Base-by-base conservation (phyloP, 2,888 invertebrate genomes). In the Hetaerina titia region DNA sequence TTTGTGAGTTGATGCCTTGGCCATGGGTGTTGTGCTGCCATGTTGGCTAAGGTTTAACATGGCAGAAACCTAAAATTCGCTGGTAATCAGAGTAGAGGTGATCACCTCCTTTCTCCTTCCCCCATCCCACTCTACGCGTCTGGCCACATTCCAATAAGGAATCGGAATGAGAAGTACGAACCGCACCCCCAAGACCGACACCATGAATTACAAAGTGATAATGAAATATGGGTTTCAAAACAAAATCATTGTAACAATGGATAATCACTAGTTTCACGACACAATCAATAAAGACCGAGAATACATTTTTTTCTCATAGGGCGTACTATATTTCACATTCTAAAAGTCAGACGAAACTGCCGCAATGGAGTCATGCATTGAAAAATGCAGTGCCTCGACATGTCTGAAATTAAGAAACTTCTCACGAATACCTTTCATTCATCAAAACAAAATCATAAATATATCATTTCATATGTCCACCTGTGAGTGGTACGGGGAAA, bases 81-180 rank as follows among this genome's bases (percentile, higher is more conserved):
- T 45, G 2, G 45, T 45, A 4, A 45, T 45, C 45, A 45, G 45
- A 45, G 4, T 1, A 45, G 45, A 45, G 4, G 45, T 4, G 45
- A 45, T 45, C 45, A 4, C 45, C 45, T 45, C 45, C 45, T 45
- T 45, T 45, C 45, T 45, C 45, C 45, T 45, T 45, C 45, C 45
- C 4, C 45, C 45, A 1, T 4, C 45, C 45, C 45, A 13, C 13
- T 22, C 31, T 15, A 81, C 31, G 25, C 81, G 22, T 13, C 81
- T 81, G 81, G 81, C 19, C 81, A n/a, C 81, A 81, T 81, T 81
- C 81, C 81, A 81, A 81, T 9, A 31, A 13, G 81, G 81, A 81
- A 81, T 81, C 81, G 31, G 11, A n/a, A 31, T 31, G 25, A 81
- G 25, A 31, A 31, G 69, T 31, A 17, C 81, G 81, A 25, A 25